These are phyloP conservation scores for Zootoca vivipara DNA, from an alignment of 2,113 vertebrate genomes.

Conservation along the genomic window DNA sequence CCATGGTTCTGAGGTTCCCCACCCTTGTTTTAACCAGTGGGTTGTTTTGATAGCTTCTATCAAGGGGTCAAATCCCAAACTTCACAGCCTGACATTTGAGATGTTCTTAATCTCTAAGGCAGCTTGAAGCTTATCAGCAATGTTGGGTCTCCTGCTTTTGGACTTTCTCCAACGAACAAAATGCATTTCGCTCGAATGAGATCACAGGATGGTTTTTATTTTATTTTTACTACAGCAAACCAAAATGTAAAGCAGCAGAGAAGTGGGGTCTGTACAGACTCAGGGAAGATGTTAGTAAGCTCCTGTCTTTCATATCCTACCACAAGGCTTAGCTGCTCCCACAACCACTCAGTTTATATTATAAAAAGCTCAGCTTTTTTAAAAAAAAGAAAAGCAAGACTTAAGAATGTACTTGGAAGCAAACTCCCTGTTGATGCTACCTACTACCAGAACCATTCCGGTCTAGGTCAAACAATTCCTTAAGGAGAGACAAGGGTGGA, in stretches of 20 bases:
- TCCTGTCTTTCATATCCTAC: slow-evolving; percentile 9
- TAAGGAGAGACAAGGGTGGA: neutral
- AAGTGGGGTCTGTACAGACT: neutral
- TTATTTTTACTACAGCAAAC: too few species aligned
- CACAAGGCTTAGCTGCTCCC: slow-evolving; percentile 9
- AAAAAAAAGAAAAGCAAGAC: accelerated
- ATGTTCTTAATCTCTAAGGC: neutral
- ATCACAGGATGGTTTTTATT: slow-evolving; percentile 1
- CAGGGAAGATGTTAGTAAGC: slow-evolving; percentile 15
- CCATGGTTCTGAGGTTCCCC: too few species aligned
- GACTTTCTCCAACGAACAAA: neutral
- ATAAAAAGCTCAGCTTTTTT: slow-evolving; percentile 2
- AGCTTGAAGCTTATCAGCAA: neutral
- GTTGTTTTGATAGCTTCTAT: neutral
- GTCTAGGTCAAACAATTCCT: slow-evolving; percentile 39
- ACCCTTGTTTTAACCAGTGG: neutral
- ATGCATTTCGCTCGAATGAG: neutral
- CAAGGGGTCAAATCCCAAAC: neutral
- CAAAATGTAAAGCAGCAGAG: too few species aligned
- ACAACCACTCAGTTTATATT: neutral
- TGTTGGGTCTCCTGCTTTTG: neutral
- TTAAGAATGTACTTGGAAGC: neutral
- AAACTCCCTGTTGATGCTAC: slow-evolving; percentile 20
- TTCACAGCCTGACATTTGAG: neutral
- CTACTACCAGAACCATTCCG: slow-evolving; percentile 5